These are phyloP conservation scores for Porites australiensis DNA, from an alignment of 64 coral and sea anemone species.

Conservation along the genomic window DNA sequence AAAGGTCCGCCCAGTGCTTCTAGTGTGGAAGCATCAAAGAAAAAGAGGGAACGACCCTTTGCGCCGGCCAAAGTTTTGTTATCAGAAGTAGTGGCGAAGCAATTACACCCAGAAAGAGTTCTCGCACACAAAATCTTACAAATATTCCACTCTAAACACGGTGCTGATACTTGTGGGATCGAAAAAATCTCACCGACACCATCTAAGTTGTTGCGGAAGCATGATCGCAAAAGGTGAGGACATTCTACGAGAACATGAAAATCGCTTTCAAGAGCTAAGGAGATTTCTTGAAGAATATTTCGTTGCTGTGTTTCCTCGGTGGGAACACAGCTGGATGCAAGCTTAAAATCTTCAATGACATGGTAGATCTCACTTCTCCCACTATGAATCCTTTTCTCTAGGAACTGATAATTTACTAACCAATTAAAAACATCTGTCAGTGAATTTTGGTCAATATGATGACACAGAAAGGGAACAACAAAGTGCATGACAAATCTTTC, in stretches of 20 bases:
- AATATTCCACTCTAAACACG: background rate
- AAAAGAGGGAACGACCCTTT: background rate
- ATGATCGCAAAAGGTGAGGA: background rate
- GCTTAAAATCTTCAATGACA: constrained; percentile 45
- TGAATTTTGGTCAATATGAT: background rate
- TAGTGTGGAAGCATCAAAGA: too few species aligned
- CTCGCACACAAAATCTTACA: background rate
- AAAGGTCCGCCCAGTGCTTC: background rate
- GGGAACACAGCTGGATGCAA: background rate
- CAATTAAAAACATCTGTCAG: constrained; percentile 2
- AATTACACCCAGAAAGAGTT: background rate
- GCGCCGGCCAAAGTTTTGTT: background rate
- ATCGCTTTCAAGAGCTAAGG: background rate
- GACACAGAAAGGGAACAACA: constrained; percentile 37
- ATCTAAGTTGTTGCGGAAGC: background rate
- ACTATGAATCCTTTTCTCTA: background rate
- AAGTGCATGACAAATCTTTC: background rate
- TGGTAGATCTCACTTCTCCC: constrained; percentile 37
- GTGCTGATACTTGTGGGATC: background rate
- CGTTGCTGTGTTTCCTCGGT: background rate
- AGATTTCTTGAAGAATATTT: background rate
- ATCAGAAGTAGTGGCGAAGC: constrained; percentile 12
- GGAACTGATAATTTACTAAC: constrained; percentile 26
- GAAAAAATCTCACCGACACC: background rate
- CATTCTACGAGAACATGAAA: constrained; percentile 15